A percentile compares a stretch with the other conserved stretches of the same genome.
These are phyloP conservation scores for Thunnus maccoyii DNA, from an alignment of 2,113 vertebrate species.

Conservation along the genomic window DNA sequence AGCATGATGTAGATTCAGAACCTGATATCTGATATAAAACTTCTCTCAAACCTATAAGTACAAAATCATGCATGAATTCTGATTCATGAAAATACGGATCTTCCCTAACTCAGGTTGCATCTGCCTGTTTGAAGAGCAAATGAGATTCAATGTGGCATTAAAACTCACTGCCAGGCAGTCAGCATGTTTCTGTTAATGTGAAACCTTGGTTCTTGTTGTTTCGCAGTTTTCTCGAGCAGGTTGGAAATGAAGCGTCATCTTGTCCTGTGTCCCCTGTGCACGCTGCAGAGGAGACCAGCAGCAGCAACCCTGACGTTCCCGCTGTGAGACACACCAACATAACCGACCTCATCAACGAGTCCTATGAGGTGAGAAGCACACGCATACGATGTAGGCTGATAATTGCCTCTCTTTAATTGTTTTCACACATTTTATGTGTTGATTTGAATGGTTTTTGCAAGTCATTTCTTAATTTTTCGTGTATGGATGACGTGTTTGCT, in stretches of 20 bases:
- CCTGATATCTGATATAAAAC: too few relatives aligned
- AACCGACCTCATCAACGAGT: conserved; percentile 90
- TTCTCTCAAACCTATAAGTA: too few relatives aligned
- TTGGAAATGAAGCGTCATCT: conserved; percentile 85
- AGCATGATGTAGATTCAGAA: too few relatives aligned
- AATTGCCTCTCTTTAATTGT: not conserved
- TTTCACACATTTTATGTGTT: not conserved
- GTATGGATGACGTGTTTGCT: too few relatives aligned
- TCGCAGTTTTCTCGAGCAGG: conserved; percentile 92
- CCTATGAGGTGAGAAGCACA: conserved; percentile 88
- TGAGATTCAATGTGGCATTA: too few relatives aligned
- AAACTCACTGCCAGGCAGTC: too few relatives aligned
- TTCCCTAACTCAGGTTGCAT: too few relatives aligned
- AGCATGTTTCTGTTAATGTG: not conserved
- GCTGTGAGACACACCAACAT: conserved; percentile 85
- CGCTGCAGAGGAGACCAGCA: conserved; percentile 73
- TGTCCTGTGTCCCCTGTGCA: conserved; percentile 78
- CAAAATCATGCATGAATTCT: not conserved
- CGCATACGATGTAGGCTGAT: too few relatives aligned
- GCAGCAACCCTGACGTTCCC: not conserved
- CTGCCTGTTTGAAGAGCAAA: too few relatives aligned
- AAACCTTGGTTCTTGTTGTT: not conserved
- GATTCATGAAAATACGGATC: too few relatives aligned
- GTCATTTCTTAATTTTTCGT: too few relatives aligned
- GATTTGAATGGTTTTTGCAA: too few relatives aligned